Conservation (phyloP, 2,797 vertebrate species). For the Lophius americanus region DNA sequence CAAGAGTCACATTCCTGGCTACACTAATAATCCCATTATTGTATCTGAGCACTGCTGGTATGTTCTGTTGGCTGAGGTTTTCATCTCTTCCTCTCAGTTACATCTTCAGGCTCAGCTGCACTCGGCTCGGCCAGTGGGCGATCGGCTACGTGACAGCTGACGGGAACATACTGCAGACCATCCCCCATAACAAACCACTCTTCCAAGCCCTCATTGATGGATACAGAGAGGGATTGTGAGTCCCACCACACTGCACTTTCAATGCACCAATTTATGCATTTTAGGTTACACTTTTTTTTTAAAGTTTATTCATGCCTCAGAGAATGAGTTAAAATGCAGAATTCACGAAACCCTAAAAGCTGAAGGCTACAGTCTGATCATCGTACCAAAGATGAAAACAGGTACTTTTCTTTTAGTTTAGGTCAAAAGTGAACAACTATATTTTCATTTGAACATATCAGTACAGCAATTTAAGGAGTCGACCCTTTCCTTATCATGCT, state of each 20-base stretch:
- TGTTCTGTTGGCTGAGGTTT: neutral
- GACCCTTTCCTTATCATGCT: no score
- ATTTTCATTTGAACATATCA: neutral
- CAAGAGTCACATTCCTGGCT: neutral
- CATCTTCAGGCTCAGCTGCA: constrained; percentile 97
- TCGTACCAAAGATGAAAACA: neutral
- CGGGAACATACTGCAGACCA: constrained; percentile 98
- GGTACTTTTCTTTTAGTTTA: neutral
- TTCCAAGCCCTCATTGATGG: constrained; percentile 99
- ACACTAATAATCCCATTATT: neutral
- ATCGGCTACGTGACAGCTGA: constrained; percentile 98
- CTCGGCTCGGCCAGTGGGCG: constrained; percentile 97
- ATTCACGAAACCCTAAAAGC: neutral
- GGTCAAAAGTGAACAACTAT: neutral
- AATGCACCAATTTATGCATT: constrained; percentile 18
- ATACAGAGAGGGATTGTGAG: constrained; percentile 99
- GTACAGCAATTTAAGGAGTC: neutral
- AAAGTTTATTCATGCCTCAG: neutral
- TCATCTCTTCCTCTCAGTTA: constrained; percentile 81
- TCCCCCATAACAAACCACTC: constrained; percentile 98
- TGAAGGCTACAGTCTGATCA: neutral
- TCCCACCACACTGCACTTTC: constrained; percentile 30
- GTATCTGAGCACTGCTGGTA: neutral
- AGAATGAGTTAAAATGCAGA: neutral
- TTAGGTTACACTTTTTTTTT: neutral